Evolutionary conservation across 2,888 invertebrate genomes (phyloP), one percentile per base, ranked within the genome.

Genomic region (Ctenicera cuprea): DNA sequence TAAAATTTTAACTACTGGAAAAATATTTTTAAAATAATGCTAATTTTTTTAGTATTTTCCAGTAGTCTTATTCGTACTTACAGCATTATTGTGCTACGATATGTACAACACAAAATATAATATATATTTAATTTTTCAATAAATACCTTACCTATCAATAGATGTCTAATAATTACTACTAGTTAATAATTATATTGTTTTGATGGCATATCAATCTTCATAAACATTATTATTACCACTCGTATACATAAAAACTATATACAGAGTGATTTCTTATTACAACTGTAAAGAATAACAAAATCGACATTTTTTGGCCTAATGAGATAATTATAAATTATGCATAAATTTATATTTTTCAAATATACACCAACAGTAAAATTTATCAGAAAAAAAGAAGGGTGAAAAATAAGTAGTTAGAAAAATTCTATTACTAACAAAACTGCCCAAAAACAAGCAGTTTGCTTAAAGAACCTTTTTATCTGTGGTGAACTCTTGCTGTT

Each of bases 31-130:
- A 38, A 67, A 72, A 72, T 66, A 59, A 71, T 30, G 9, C 14
- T 59, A 65, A 16, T 20, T 50, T 45, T 67, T 48, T 33, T 50
- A 61, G 37, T 57, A n/a, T 43, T 64, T 22, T 64, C 74, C 70
- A 73, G 72, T 73, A 76, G 72, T 74, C 68, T 43, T 71, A 64
- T 77, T 72, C 64, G 57, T 73, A 73, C 18, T 74, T 73, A 30
- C 66, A 61, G 71, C 52, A 70, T 71, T 79, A 81, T 82, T 82
- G 80, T 81, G 80, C 81, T 82, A 82, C 80, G 81, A 82, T 81
- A 82, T 82, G 81, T 80, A 81, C 81, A 82, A 82, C 79, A 82
- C 78, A 82, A 81, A 79, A 76, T 76, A 76, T 66, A 67, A 54
- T 33, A 43, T 54, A 71, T 63, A 71, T 67, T 62, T 50, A 52